Evolutionary conservation across 2,797 vertebrate species (phyloP).

Genomic region (Diceros bicornis): DNA sequence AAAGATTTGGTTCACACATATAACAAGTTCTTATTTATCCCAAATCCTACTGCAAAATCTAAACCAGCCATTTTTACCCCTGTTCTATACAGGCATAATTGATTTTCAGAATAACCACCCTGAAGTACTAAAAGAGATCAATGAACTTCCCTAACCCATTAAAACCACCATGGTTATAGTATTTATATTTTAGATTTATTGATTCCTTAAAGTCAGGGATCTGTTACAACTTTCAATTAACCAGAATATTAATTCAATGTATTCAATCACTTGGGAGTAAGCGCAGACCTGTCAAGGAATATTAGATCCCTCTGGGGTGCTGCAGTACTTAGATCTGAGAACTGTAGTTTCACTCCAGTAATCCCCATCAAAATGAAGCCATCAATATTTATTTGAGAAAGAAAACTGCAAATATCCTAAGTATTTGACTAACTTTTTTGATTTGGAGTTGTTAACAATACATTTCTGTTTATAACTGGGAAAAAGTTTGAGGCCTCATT

Average conservation of each 20-base stretch:
- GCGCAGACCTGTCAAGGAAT: not conserved
- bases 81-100: not conserved
- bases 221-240: not conserved
- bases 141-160: not conserved
- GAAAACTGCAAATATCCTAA: not conserved
- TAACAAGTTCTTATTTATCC: not conserved
- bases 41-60: conserved; percentile 28
- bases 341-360: not conserved
- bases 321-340: not conserved
- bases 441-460: conserved; percentile 8
- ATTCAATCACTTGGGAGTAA: not conserved
- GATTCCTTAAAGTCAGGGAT: not conserved
- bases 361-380: not conserved
- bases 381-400: not conserved
- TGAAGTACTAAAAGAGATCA: not conserved
- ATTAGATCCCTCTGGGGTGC: not conserved
- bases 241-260: conserved; percentile 6
- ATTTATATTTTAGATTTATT: not conserved
- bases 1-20: not conserved
- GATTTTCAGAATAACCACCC: not conserved
- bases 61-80: not conserved
- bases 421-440: not conserved
- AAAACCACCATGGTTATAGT: not conserved
- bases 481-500: not conserved
- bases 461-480: conserved; percentile 16